These are phyloP conservation scores for Xylocopa sonorina DNA, from an alignment of 1,140 invertebrate species.

Conservation along the genomic window DNA sequence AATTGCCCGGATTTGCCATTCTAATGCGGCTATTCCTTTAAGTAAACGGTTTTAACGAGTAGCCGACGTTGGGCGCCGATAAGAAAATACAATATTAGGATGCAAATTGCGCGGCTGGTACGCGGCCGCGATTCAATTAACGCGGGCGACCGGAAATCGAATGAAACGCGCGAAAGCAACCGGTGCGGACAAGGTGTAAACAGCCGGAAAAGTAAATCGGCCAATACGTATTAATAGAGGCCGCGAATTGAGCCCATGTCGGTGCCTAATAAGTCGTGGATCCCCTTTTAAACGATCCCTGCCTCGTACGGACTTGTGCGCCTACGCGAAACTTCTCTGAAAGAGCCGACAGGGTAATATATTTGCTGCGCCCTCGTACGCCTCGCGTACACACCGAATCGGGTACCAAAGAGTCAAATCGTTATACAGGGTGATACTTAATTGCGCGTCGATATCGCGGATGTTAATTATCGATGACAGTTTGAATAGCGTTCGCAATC, in stretches of 20 bases:
- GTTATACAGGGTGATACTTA: not conserved
- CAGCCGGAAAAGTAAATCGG: constrained; percentile 49
- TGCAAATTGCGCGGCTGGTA: not conserved
- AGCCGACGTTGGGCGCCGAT: too few relatives aligned
- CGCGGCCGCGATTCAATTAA: constrained; percentile 15
- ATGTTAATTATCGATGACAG: too few relatives aligned
- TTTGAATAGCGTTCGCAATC: too few relatives aligned
- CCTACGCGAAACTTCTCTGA: constrained; percentile 65
- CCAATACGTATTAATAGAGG: constrained; percentile 54
- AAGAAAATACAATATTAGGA: not conserved
- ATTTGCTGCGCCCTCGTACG: constrained; percentile 64
- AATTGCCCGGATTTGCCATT: too few relatives aligned
- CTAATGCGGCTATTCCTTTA: too few relatives aligned
- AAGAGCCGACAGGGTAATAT: constrained; percentile 68
- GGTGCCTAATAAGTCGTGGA: constrained; percentile 73
- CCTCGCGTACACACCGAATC: constrained; percentile 60
- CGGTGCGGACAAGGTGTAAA: constrained; percentile 15
- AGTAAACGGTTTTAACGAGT: too few relatives aligned
- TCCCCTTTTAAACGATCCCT: constrained; percentile 53
- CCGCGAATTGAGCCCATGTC: constrained; percentile 61
- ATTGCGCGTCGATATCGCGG: not conserved
- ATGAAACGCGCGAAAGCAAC: not conserved
- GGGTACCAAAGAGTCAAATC: not conserved
- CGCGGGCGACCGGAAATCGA: not conserved
- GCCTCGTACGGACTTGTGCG: constrained; percentile 44